phyloP scores from a whole-genome alignment of 2,113 vertebrate species.

The Malurus elegans region DNA sequence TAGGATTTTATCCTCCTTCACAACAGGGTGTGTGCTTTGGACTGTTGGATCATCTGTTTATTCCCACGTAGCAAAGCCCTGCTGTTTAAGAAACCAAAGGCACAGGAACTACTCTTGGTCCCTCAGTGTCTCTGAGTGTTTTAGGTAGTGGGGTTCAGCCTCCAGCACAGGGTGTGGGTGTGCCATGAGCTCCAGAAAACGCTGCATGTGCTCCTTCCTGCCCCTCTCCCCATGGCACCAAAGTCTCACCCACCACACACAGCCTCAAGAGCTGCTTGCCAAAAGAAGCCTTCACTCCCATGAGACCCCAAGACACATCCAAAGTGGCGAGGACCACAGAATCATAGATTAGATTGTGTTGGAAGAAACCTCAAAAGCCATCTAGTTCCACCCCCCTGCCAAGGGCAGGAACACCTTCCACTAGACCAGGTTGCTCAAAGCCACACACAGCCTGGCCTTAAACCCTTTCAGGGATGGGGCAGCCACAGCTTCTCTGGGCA shows the following conservation, averaged over 20 bases:
- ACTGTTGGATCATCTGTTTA: background rate
- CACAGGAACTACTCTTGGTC: background rate
- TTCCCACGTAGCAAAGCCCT: background rate
- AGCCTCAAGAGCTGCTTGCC: background rate
- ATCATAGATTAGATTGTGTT: background rate
- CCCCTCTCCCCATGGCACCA: background rate
- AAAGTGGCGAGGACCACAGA: background rate
- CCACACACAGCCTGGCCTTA: background rate
- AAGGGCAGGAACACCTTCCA: background rate
- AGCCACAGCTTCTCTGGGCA: background rate
- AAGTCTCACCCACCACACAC: background rate
- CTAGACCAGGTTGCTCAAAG: background rate
- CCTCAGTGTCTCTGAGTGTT: background rate
- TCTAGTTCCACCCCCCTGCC: background rate
- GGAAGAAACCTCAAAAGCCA: background rate
- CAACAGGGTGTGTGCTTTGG: background rate
- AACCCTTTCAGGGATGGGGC: too few species aligned
- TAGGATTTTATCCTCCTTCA: background rate
- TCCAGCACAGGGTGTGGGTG: background rate
- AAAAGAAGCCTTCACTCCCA: background rate
- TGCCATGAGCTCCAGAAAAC: background rate
- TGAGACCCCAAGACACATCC: background rate
- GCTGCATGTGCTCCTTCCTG: accelerated
- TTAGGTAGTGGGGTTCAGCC: background rate
- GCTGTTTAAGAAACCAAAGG: background rate